phyloP scores from a whole-genome alignment of 1,140 invertebrate species.

The Cydia pomonella region DNA sequence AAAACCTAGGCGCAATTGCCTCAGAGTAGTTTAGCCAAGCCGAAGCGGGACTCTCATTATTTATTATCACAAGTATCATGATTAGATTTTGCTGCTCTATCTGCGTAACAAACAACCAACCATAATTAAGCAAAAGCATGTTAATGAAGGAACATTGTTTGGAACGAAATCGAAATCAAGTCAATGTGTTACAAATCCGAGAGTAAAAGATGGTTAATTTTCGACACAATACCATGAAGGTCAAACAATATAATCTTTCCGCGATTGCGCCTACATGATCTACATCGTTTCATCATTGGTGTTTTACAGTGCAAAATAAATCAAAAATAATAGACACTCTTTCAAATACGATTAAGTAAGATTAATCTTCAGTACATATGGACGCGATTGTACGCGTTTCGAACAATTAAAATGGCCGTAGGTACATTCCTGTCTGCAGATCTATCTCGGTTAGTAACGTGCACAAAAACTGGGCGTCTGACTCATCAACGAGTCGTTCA shows the following conservation, averaged over 20 bases:
- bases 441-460: slow-evolving; percentile 33
- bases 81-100: too few relatives aligned
- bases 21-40: too few relatives aligned
- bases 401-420: background rate
- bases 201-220: background rate
- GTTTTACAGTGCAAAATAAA: too few relatives aligned
- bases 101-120: too few relatives aligned
- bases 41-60: too few relatives aligned
- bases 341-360: background rate
- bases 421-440: slow-evolving; percentile 4
- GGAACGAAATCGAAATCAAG: background rate
- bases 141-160: background rate
- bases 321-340: background rate
- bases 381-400: background rate
- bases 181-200: too few relatives aligned
- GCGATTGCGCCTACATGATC: background rate
- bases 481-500: slow-evolving; percentile 32
- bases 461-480: slow-evolving; percentile 27
- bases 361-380: background rate
- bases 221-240: background rate
- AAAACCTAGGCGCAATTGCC: too few relatives aligned
- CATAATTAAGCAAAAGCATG: too few relatives aligned
- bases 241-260: background rate
- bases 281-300: background rate
- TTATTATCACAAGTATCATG: too few relatives aligned